Conservation (phyloP, 1,140 invertebrate species). For the Eumaeus atala region DNA sequence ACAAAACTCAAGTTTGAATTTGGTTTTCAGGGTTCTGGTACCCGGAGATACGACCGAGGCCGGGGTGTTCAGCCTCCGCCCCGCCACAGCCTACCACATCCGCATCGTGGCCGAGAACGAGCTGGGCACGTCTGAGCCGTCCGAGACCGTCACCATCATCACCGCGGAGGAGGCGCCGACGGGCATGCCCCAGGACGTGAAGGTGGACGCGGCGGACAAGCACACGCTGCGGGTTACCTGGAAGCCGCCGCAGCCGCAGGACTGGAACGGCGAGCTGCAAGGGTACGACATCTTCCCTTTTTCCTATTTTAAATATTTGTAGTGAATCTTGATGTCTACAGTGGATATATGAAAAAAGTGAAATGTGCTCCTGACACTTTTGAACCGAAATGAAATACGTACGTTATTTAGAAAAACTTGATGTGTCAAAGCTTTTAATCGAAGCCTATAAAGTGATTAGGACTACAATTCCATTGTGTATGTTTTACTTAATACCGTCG, state of each 20-base stretch:
- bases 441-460: too few species aligned
- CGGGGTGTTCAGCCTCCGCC: constrained; percentile 90
- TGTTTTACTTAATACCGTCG: too few species aligned
- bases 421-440: too few species aligned
- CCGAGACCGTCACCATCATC: constrained; percentile 93
- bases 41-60: constrained; percentile 90
- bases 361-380: too few species aligned
- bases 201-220: constrained; percentile 93
- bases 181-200: constrained; percentile 86
- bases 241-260: constrained; percentile 91
- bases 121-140: constrained; percentile 92
- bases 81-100: constrained; percentile 94
- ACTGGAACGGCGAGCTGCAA: constrained; percentile 95
- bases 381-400: too few species aligned
- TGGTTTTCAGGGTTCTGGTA: constrained; percentile 81
- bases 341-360: too few species aligned
- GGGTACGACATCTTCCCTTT: constrained; percentile 75
- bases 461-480: too few species aligned
- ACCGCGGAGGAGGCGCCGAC: constrained; percentile 96
- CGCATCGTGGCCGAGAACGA: constrained; percentile 96
- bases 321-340: too few species aligned
- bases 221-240: constrained; percentile 93
- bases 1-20: too few species aligned
- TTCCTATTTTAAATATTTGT: too few species aligned
- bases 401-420: too few species aligned